phyloP scores from a whole-genome alignment of 2,888 invertebrate genomes.

The Cheilosia soror region DNA sequence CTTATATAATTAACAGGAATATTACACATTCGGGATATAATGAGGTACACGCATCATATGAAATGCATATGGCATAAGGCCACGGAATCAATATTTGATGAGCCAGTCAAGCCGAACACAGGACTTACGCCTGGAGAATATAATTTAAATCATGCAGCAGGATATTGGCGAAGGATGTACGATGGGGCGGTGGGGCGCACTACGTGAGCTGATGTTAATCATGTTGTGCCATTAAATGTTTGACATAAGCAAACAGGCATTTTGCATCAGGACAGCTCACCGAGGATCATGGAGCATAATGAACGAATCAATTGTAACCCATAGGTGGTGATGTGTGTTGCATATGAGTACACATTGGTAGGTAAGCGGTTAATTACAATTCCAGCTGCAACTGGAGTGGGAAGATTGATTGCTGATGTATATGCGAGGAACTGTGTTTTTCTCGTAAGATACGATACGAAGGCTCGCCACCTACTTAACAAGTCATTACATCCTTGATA shows the following conservation, averaged over 20 bases:
- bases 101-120: conserved; percentile 58
- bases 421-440: conserved; percentile 25
- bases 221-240: conserved; percentile 72
- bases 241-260: conserved; percentile 68
- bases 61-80: conserved; percentile 25
- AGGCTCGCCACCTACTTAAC: conserved; percentile 47
- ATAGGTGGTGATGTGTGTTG: conserved; percentile 47
- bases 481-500: too few relatives aligned
- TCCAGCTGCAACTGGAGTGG: conserved; percentile 2
- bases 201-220: conserved; percentile 61
- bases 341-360: conserved; percentile 47
- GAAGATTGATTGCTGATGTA: conserved; percentile 46
- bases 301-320: conserved; percentile 66
- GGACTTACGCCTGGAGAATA: conserved; percentile 67
- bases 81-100: conserved; percentile 72
- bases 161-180: conserved; percentile 22
- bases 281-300: conserved; percentile 42
- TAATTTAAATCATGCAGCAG: conserved; percentile 69
- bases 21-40: conserved; percentile 69
- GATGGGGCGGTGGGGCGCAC: not conserved
- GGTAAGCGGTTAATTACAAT: conserved; percentile 62
- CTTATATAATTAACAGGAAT: conserved; percentile 66
- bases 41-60: conserved; percentile 38
- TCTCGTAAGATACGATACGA: conserved; percentile 16
- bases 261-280: conserved; percentile 13